phyloP scores from a whole-genome alignment of 1,140 invertebrate species.

The Platorchestia sp. region DNA sequence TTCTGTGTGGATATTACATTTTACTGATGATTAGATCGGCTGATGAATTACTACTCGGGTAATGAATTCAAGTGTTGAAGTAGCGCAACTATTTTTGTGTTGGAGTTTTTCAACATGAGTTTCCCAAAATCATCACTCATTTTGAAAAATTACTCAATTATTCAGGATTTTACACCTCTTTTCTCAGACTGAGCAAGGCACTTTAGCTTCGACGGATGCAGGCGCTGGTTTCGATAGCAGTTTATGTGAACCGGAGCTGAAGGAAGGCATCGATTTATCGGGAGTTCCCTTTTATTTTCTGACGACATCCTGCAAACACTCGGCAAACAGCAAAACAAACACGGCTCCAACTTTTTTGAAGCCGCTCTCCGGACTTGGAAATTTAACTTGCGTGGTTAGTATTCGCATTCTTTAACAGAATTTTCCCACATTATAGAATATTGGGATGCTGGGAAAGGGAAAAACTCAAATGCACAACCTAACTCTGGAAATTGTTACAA shows the following conservation, averaged over 20 bases:
- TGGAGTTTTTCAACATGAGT: too few relatives aligned
- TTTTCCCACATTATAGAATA: background rate
- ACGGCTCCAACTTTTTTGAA: background rate
- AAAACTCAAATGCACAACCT: background rate
- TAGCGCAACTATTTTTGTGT: too few relatives aligned
- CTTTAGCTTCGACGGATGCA: background rate
- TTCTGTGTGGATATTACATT: too few relatives aligned
- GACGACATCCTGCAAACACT: slow-evolving; percentile 6
- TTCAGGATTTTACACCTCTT: background rate
- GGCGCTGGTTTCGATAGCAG: background rate
- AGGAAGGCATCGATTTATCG: background rate
- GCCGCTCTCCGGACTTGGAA: background rate
- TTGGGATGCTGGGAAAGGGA: background rate
- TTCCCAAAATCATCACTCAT: background rate
- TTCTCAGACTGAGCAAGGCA: background rate
- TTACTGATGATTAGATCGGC: too few relatives aligned
- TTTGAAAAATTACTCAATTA: background rate
- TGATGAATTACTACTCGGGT: too few relatives aligned
- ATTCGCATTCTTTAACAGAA: background rate
- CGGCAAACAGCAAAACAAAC: slow-evolving; percentile 6
- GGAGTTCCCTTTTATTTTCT: background rate
- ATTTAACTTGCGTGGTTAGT: background rate
- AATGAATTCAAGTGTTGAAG: too few relatives aligned
- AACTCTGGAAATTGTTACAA: too few relatives aligned
- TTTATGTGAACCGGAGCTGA: background rate